Base-by-base conservation (phyloP, 2,888 invertebrate genomes). In the Rutpela maculata region DNA sequence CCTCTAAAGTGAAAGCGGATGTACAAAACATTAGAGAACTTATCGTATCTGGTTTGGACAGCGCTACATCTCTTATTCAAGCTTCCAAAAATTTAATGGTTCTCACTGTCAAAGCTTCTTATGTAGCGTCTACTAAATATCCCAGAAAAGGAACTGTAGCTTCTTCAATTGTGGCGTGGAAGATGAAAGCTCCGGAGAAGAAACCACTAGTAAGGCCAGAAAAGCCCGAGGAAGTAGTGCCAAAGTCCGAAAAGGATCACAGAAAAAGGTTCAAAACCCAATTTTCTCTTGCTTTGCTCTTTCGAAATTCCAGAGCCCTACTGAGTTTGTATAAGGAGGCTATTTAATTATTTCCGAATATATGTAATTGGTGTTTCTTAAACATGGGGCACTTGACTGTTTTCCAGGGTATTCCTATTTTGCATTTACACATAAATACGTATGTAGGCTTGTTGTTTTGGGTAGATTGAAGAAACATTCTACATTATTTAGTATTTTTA, bases 21-120 rank as follows among this genome's bases (percentile, higher is more conserved):
- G 99, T 99, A 5, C 99, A 99, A 91, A 99, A 99, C 89, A 99
- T 99, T 83, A 98, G 99, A 1, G 99, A 99, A 90, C 92, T 99
- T 63, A 98, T 99, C 85, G 99, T 99, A 18, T 99, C 98, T 81
- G 99, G 99, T 90, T 91, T 99, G 90, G 99, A 99, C 91, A 99
- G 99, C 89, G 99, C 99, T 0, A 99, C 99, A 0, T 99, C 99
- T 0, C 93, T 99, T 74, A 99, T 99, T 88, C 99, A 99, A 89
- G 98, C 99, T 5, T 99, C 99, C 38, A 99, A 99, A 91, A 99
- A 99, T 91, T 91, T 99, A 86, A 99, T 99, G 98, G 99, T 99
- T 0, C 91, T 98, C 56, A 99, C 99, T 0, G 99, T 99, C 1
- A 99, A 99, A 90, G 96, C 98, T 0, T 99, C 99, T 0, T 99